phyloP scores from a whole-genome alignment of 2,797 vertebrate genomes.

The Pangasius sanitwongsei region DNA sequence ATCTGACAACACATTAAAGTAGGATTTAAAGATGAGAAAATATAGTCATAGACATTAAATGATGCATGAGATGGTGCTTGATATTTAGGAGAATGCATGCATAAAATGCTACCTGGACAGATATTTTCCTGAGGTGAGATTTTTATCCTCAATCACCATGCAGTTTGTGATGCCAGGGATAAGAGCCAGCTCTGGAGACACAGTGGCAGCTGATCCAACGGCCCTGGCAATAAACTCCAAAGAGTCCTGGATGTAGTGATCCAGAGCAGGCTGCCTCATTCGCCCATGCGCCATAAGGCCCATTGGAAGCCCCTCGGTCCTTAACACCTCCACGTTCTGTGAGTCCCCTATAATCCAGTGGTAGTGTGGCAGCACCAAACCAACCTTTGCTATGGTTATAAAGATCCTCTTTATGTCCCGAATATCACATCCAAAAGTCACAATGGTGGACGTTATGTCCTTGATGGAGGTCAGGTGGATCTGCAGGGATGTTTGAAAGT shows the following conservation, averaged over 20 bases:
- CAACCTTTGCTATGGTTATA: constrained; percentile 76
- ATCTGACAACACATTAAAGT: background rate
- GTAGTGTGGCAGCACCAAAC: constrained; percentile 82
- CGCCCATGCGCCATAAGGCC: constrained; percentile 92
- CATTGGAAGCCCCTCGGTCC: constrained; percentile 89
- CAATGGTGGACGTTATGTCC: constrained; percentile 82
- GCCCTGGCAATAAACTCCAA: constrained; percentile 89
- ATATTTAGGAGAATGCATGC: background rate
- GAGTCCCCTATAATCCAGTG: constrained; percentile 95
- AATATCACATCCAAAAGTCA: constrained; percentile 94
- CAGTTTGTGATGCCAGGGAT: constrained; percentile 94
- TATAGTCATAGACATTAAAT: background rate
- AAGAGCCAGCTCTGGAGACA: constrained; percentile 88
- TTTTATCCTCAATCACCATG: constrained; percentile 82
- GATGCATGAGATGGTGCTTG: background rate
- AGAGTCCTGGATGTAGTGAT: constrained; percentile 92
- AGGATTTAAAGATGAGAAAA: background rate
- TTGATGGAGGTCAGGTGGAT: constrained; percentile 82
- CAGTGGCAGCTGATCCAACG: constrained; percentile 85
- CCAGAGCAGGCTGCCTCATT: constrained; percentile 84
- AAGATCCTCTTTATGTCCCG: constrained; percentile 84
- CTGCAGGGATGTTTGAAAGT: constrained; percentile 80
- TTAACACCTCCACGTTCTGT: constrained; percentile 90
- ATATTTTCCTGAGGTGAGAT: constrained; percentile 89
- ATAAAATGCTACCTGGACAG: constrained; percentile 84